phyloP scores from a whole-genome alignment of 2,113 vertebrate genomes.

The Camelus dromedarius region DNA sequence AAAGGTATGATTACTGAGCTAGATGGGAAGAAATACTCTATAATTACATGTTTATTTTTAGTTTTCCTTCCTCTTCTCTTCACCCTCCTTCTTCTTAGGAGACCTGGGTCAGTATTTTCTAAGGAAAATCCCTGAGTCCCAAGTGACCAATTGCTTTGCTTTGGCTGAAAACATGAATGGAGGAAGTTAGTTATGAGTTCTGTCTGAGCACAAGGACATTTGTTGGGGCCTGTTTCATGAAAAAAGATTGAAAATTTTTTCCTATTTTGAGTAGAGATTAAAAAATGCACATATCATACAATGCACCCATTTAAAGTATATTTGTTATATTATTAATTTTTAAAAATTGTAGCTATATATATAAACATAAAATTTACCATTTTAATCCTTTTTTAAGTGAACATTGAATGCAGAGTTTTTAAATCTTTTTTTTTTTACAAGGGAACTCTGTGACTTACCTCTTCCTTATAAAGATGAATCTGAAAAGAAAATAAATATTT shows the following conservation, averaged over 20 bases:
- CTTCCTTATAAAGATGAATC: background rate
- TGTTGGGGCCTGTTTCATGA: background rate
- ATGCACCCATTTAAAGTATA: background rate
- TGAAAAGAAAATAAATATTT: slow-evolving; percentile 21
- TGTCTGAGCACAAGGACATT: background rate
- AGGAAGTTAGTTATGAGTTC: background rate
- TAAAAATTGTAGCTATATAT: background rate
- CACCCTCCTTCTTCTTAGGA: background rate
- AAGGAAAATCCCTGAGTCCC: background rate
- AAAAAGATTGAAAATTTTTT: background rate
- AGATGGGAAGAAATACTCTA: background rate
- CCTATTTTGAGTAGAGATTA: background rate
- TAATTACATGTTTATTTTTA: background rate
- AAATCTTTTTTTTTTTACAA: background rate
- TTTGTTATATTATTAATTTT: background rate
- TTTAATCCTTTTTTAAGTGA: background rate
- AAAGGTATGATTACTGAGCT: background rate
- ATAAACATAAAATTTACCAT: background rate
- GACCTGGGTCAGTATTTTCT: slow-evolving; percentile 15
- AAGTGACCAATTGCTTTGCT: background rate
- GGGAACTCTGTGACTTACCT: background rate
- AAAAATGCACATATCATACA: background rate
- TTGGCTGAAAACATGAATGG: background rate
- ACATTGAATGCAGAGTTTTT: background rate
- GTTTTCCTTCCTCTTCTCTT: background rate